Conservation (phyloP, 1,140 invertebrate species). For the Thereuonema tuberculata region DNA sequence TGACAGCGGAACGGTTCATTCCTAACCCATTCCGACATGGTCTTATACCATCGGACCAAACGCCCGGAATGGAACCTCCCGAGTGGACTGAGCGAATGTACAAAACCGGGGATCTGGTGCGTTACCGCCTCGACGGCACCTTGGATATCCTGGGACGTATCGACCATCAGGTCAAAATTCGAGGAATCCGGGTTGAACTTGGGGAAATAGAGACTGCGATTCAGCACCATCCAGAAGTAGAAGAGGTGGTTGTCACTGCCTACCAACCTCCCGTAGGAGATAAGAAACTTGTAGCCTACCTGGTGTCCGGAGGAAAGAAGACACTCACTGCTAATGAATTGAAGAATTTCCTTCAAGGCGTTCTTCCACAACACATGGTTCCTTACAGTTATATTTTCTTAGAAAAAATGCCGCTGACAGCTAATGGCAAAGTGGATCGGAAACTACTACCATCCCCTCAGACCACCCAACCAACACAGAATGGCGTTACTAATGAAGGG, state of each 20-base stretch:
- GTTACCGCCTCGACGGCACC: constrained; percentile 34
- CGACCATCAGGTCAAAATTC: constrained; percentile 40
- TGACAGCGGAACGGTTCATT: constrained; percentile 35
- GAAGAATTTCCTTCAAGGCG: constrained; percentile 32
- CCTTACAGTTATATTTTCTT: constrained; percentile 38
- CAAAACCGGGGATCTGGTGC: constrained; percentile 38
- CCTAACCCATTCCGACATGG: constrained; percentile 2
- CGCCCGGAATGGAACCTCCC: neutral
- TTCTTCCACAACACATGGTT: constrained; percentile 41
- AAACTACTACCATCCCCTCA: neutral
- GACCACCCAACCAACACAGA: neutral
- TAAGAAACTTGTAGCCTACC: constrained; percentile 38
- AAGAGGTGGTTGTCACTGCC: constrained; percentile 33
- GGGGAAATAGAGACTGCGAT: constrained; percentile 39
- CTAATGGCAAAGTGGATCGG: constrained; percentile 8
- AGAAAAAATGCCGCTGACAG: constrained; percentile 15
- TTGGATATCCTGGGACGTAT: constrained; percentile 40
- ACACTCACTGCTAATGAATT: constrained; percentile 27
- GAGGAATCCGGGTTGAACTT: constrained; percentile 40
- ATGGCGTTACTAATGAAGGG: neutral
- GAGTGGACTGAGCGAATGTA: constrained; percentile 27
- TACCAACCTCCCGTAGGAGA: constrained; percentile 38
- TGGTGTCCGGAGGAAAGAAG: constrained; percentile 29
- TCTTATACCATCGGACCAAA: neutral
- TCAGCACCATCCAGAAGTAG: constrained; percentile 31